These are phyloP conservation scores for Lingula anatina DNA, from an alignment of 2,888 invertebrate genomes.

Conservation along the genomic window DNA sequence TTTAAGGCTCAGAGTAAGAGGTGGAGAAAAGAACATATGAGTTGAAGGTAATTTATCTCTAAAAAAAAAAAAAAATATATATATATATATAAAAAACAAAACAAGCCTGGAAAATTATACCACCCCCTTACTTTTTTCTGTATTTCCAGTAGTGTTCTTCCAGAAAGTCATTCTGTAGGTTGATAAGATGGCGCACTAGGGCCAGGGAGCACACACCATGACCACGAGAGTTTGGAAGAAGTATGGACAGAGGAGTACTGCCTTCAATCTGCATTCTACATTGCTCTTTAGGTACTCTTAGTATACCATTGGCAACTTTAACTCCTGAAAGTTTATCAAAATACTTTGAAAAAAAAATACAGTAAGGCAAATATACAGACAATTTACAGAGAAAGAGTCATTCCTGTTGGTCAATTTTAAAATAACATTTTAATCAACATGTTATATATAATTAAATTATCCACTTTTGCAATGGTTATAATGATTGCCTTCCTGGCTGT, in stretches of 20 bases:
- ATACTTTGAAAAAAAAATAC: too few species aligned
- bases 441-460: background rate
- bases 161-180: conserved; percentile 34
- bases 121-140: conserved; percentile 6
- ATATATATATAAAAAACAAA: too few species aligned
- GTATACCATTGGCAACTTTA: background rate
- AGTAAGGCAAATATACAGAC: too few species aligned
- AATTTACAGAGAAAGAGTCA: too few species aligned
- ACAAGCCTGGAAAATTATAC: too few species aligned
- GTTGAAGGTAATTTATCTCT: too few species aligned
- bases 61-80: too few species aligned
- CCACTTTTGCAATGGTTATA: background rate
- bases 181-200: conserved; percentile 26
- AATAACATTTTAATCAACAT: too few species aligned
- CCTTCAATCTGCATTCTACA: conserved; percentile 9
- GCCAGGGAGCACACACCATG: conserved; percentile 31
- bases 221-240: conserved; percentile 21
- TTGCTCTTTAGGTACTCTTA: conserved; percentile 11
- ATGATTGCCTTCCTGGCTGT: background rate
- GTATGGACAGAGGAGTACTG: conserved; percentile 13
- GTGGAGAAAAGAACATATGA: too few species aligned
- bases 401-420: too few species aligned
- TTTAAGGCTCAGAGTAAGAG: too few species aligned
- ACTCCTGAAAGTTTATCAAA: background rate
- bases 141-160: conserved; percentile 16